Conservation (phyloP, 2,113 vertebrate genomes). For the Trichechus manatus region DNA sequence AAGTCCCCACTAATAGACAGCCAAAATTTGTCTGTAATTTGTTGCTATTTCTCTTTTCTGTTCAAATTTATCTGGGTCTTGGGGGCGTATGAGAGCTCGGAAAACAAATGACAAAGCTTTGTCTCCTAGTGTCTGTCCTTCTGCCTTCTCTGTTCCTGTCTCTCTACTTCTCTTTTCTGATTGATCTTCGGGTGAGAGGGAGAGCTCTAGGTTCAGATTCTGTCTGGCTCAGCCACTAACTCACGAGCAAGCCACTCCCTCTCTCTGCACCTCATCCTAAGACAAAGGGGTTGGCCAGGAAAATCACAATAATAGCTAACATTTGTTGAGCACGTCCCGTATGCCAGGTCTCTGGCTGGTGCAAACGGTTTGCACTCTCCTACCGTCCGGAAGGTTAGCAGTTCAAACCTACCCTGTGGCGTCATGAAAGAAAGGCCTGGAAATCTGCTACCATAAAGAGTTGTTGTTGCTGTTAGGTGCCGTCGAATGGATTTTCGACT, state of each 20-base stretch:
- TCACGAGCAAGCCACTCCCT: not conserved
- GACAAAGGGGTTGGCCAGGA: not conserved
- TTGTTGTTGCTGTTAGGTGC: not conserved
- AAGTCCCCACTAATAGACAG: conserved; percentile 53
- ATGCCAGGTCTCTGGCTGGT: not conserved
- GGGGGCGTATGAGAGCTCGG: not conserved
- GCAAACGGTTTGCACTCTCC: not conserved
- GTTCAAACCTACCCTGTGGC: not conserved
- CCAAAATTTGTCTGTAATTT: conserved; percentile 65
- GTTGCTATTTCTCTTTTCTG: conserved; percentile 62
- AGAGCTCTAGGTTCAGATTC: not conserved
- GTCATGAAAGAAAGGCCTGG: not conserved
- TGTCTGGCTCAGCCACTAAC: not conserved
- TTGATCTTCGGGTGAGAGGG: not conserved
- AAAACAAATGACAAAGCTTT: conserved; percentile 43
- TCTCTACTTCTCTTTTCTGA: conserved; percentile 49
- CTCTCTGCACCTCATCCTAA: not conserved
- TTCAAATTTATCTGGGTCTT: conserved; percentile 66
- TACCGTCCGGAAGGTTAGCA: not conserved
- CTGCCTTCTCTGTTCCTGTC: not conserved
- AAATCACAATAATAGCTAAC: not conserved
- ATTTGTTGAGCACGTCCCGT: no score
- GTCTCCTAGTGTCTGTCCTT: conserved; percentile 60
- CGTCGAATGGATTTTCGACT: no score
- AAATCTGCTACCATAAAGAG: not conserved